Percentiles rank a stretch among this genome's conserved stretches.
Evolutionary conservation across 2,113 vertebrate species (phyloP).

Genomic region (Microcebus tavaratra): DNA sequence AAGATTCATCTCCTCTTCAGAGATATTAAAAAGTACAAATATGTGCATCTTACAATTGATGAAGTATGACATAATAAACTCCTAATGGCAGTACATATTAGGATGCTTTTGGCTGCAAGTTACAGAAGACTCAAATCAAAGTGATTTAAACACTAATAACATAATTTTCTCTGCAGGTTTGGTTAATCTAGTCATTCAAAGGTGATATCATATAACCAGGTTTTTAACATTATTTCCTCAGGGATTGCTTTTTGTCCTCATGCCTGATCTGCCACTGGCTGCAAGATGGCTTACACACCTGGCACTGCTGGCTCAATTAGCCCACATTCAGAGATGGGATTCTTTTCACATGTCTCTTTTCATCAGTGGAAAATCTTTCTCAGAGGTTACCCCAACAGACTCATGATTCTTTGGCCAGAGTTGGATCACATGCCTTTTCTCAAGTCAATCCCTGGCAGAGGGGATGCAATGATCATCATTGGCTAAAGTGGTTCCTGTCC

Average conservation of each 20-base stretch:
- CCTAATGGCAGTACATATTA: neutral
- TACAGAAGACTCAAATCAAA: neutral
- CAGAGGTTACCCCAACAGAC: neutral
- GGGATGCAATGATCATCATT: neutral
- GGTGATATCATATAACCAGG: neutral
- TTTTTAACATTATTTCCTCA: neutral
- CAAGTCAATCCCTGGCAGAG: neutral
- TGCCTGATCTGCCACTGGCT: neutral
- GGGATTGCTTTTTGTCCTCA: neutral
- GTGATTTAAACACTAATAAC: neutral
- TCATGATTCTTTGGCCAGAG: neutral
- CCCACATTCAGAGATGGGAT: neutral
- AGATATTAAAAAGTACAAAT: neutral
- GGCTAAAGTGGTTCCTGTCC: neutral
- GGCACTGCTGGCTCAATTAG: no score
- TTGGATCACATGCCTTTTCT: neutral
- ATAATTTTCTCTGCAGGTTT: neutral
- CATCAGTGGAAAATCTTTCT: neutral
- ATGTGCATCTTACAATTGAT: neutral
- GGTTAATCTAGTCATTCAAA: neutral
- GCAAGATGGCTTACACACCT: neutral
- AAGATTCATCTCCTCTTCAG: neutral
- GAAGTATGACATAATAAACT: neutral
- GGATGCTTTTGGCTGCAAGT: neutral
- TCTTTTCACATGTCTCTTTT: neutral